Evolutionary conservation across 2,113 vertebrate species (phyloP), one percentile per base, ranked within the genome.

Genomic region (Elachura formosa): DNA sequence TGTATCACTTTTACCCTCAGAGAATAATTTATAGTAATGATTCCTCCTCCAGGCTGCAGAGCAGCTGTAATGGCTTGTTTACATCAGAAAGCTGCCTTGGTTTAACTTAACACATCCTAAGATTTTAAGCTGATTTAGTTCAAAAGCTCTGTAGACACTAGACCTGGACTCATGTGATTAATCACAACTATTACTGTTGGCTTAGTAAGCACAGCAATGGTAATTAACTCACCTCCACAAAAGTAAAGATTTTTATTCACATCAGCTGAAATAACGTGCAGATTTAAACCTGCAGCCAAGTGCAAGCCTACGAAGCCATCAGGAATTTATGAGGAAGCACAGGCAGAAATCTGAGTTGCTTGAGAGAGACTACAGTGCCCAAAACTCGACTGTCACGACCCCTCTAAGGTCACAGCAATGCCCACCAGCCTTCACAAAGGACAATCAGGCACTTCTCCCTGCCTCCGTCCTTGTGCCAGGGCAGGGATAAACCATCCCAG

Each of bases 41-140:
- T 54, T 64, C 46, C 49, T 45, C 28, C 84, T 54, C 46, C 61
- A 67, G 51, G 48, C 81, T 77, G 59, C 61, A 78, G 63, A 67
- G 85, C 83, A 84, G 63, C 90, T 92, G 83, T 74, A 86, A 67
- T 19, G 59, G 72, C 59, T 95, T 90, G 64, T 89, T 95, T 84
- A 93, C 76, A 78, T 38, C 84, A 84, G 59, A 80, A 90, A 64
- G 45, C 52, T 81, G 79, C 48, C 24, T 5, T 48, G 43, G 61
- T 92, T 90, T 81, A 92, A 93, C 55, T 93, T 89, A 59, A 46
- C 61, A 63, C 36, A 45, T 36, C 48, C 51, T 92, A 93, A 89
- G 77, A 92, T 93, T 92, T 90, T 90, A 96, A 94, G 86, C 92
- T 91, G 83, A 93, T 94, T 96, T 90, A 90, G 52, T 84, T 84